Conservation (phyloP, 2,888 invertebrate genomes). For the Sisyra nigra region DNA sequence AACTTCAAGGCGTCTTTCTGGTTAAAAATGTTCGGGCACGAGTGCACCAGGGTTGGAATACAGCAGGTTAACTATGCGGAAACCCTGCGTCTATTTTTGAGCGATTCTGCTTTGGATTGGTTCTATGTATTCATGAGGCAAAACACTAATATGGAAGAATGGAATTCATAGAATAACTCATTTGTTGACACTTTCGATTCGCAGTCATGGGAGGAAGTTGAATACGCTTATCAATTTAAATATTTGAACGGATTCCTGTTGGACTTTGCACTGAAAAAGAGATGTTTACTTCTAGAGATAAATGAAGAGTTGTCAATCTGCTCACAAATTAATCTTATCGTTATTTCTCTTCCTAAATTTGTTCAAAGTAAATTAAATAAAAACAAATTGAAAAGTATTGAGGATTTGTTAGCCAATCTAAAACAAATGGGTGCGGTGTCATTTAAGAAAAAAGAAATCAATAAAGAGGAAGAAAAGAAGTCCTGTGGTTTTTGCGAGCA, state of each 20-base stretch:
- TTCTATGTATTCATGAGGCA: too few relatives aligned
- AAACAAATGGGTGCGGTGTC: too few relatives aligned
- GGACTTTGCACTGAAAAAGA: conserved; percentile 11
- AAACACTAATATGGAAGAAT: conserved; percentile 1
- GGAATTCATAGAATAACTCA: conserved; percentile 8
- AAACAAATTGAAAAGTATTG: conserved; percentile 6
- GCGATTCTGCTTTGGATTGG: too few relatives aligned
- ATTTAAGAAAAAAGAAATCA: too few relatives aligned
- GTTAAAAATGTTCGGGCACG: conserved; percentile 7
- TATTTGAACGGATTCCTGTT: conserved; percentile 8
- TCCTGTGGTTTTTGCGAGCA: conserved; percentile 9
- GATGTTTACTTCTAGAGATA: conserved; percentile 6
- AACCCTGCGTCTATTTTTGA: too few relatives aligned
- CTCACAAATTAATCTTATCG: conserved; percentile 10
- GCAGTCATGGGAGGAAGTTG: conserved; percentile 7
- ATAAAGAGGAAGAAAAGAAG: too few relatives aligned
- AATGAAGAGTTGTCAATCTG: conserved; percentile 3
- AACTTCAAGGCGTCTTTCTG: conserved; percentile 8
- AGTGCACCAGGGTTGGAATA: conserved; percentile 5
- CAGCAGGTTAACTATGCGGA: too few relatives aligned
- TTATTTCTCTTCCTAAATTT: conserved; percentile 10
- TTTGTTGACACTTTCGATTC: conserved; percentile 9
- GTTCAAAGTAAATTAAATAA: conserved; percentile 6
- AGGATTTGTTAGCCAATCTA: background rate
- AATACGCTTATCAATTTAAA: conserved; percentile 8